A percentile compares a stretch with the other conserved stretches of the same genome.
phyloP scores from a whole-genome alignment of 2,888 invertebrate genomes.

The Tridacna crocea region DNA sequence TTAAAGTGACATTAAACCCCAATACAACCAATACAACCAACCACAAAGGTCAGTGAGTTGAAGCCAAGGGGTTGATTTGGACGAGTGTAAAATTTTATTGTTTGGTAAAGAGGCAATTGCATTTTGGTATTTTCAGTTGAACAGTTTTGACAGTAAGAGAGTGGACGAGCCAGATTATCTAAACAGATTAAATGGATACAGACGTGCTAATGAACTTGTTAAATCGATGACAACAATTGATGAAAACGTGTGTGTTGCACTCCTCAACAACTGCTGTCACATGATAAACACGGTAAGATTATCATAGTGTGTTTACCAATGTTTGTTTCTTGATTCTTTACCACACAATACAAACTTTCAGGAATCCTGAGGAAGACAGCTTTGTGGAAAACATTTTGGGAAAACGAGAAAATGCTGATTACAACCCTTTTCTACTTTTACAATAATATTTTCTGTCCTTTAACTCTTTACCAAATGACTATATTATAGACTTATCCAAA shows the following conservation, averaged over 20 bases:
- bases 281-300: conserved; percentile 87
- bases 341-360: neutral
- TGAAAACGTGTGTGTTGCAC: conserved; percentile 88
- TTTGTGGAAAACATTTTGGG: neutral
- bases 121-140: conserved; percentile 86
- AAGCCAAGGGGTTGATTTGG: no score
- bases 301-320: conserved; percentile 3
- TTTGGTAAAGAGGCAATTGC: neutral
- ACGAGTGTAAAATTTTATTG: no score
- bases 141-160: conserved; percentile 94
- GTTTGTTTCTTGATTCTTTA: neutral
- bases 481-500: no score
- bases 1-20: no score
- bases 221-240: conserved; percentile 86
- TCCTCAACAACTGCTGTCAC: conserved; percentile 91
- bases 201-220: conserved; percentile 87
- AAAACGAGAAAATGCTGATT: neutral
- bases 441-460: neutral
- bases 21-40: no score
- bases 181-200: conserved; percentile 91
- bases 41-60: no score
- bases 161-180: conserved; percentile 98
- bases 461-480: neutral
- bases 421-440: neutral
- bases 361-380: neutral